Percentiles rank a stretch among this genome's conserved stretches.
Evolutionary conservation across 2,888 invertebrate species (phyloP).

Genomic region (Acrobasis consociella): DNA sequence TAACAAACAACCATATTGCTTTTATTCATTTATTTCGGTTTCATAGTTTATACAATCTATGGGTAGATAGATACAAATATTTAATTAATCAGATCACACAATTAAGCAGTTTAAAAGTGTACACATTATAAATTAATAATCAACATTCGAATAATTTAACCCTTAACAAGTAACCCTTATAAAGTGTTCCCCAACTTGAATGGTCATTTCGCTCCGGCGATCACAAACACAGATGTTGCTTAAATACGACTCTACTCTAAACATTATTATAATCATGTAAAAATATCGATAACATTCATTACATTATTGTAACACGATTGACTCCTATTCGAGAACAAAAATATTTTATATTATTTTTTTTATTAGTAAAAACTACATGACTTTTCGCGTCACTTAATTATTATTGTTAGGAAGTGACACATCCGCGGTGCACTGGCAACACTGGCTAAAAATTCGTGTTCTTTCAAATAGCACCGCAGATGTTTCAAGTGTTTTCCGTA

Average conservation of each 20-base stretch:
- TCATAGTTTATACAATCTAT: slow-evolving; percentile 80
- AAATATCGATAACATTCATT: slow-evolving; percentile 77
- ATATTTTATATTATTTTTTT: slow-evolving; percentile 66
- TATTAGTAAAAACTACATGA: slow-evolving; percentile 77
- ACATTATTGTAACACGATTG: slow-evolving; percentile 66
- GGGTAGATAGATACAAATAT: slow-evolving; percentile 73
- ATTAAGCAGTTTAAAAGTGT: slow-evolving; percentile 75
- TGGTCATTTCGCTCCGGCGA: slow-evolving; percentile 57
- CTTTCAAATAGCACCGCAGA: slow-evolving; percentile 48
- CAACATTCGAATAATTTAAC: slow-evolving; percentile 79
- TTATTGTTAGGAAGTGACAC: slow-evolving; percentile 66
- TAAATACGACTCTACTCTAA: slow-evolving; percentile 57
- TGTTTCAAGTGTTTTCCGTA: slow-evolving; percentile 60
- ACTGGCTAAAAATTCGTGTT: slow-evolving; percentile 53
- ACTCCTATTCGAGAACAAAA: slow-evolving; percentile 76
- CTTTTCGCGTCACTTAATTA: slow-evolving; percentile 55
- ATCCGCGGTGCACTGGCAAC: slow-evolving; percentile 62
- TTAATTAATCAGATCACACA: slow-evolving; percentile 80
- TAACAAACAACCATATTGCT: slow-evolving; percentile 64
- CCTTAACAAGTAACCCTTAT: slow-evolving; percentile 73
- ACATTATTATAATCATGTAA: slow-evolving; percentile 65
- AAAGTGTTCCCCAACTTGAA: slow-evolving; percentile 73
- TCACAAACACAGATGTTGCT: slow-evolving; percentile 66
- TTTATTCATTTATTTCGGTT: slow-evolving; percentile 77
- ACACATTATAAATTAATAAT: slow-evolving; percentile 75